A percentile compares a stretch with the other conserved stretches of the same genome.
These are phyloP conservation scores for Achatina immaculata DNA, from an alignment of 1,140 invertebrate species.

Conservation along the genomic window DNA sequence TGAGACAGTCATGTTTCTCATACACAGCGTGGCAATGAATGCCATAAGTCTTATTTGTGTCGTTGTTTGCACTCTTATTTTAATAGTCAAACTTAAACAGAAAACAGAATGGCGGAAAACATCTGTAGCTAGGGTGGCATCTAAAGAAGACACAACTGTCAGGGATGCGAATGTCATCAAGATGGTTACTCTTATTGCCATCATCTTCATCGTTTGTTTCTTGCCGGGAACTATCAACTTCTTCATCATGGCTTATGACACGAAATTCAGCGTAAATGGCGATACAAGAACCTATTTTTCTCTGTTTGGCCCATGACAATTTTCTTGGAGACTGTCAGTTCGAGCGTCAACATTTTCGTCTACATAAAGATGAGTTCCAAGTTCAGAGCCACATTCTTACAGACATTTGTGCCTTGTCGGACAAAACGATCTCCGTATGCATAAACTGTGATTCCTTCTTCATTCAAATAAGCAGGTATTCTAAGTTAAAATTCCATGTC, in stretches of 20 bases:
- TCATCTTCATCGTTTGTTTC: background rate
- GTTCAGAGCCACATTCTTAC: no score
- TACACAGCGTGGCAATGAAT: background rate
- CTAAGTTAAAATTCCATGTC: no score
- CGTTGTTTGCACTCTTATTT: background rate
- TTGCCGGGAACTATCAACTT: background rate
- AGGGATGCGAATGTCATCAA: background rate
- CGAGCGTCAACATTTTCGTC: no score
- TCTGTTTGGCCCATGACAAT: background rate
- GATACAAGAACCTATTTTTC: background rate
- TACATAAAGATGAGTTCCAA: no score
- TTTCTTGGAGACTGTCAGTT: no score
- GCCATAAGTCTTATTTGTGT: background rate
- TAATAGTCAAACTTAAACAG: background rate
- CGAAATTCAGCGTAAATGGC: background rate
- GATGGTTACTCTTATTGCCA: background rate
- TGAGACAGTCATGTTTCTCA: no score
- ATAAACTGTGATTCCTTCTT: no score
- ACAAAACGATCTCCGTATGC: no score
- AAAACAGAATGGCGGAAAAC: background rate
- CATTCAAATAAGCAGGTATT: no score
- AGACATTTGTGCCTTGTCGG: background rate
- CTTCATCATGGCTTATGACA: no score
- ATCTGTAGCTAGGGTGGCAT: background rate
- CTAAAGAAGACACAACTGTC: no score